phyloP scores from a whole-genome alignment of 2,113 vertebrate species.

The Fregata magnificens region DNA sequence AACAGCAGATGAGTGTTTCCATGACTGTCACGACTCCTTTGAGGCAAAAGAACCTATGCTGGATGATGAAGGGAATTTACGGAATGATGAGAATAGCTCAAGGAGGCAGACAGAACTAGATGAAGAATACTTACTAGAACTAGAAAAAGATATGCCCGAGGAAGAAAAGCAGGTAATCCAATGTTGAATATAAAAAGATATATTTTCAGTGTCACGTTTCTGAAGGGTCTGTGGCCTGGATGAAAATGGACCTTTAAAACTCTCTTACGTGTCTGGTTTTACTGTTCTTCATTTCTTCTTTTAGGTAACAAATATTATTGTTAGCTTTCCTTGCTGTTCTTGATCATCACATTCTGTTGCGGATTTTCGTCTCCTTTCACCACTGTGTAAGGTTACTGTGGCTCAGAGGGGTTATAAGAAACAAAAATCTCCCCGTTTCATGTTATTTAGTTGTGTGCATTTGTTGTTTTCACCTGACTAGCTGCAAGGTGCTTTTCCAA shows the following conservation, averaged over 20 bases:
- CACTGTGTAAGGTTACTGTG: not conserved
- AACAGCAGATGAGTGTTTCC: conserved; percentile 73
- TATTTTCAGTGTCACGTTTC: not conserved
- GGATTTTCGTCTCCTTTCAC: not conserved
- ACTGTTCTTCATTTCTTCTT: not conserved
- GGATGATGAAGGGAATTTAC: conserved; percentile 33
- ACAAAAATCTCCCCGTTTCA: not conserved
- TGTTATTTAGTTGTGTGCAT: not conserved
- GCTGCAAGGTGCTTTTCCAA: not conserved
- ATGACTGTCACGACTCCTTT: conserved; percentile 74
- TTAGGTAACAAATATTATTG: not conserved
- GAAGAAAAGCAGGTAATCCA: conserved; percentile 80
- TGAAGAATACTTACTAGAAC: conserved; percentile 77
- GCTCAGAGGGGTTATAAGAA: not conserved
- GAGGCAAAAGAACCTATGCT: conserved; percentile 20
- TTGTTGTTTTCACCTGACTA: not conserved
- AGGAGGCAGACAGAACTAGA: conserved; percentile 70
- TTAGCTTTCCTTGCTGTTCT: not conserved
- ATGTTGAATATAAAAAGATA: not conserved
- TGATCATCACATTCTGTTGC: not conserved
- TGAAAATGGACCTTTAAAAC: not conserved
- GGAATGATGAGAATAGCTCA: conserved; percentile 8
- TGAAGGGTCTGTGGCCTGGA: not conserved
- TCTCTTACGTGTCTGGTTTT: not conserved
- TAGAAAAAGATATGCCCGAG: conserved; percentile 79